A percentile compares a stretch with the other conserved stretches of the same genome.
Conservation (phyloP, 2,888 invertebrate genomes). For the Reticulitermes lucifugus region DNA sequence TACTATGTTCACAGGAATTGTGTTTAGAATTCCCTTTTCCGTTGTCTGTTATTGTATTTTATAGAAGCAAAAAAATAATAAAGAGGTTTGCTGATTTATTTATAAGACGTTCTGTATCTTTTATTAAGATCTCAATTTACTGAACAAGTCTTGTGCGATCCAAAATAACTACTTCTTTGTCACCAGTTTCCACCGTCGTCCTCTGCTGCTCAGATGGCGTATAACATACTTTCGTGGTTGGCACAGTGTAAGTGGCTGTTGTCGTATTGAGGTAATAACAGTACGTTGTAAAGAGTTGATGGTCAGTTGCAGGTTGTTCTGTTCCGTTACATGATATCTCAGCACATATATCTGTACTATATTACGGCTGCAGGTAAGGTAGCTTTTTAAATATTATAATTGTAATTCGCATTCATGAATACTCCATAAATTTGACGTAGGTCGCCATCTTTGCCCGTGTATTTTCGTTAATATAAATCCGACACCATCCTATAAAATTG, state of each 20-base stretch:
- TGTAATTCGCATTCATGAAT: background rate
- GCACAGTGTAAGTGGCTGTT: background rate
- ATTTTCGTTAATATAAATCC: constrained; percentile 21
- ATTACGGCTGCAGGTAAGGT: background rate
- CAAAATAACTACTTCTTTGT: background rate
- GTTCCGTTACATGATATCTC: background rate
- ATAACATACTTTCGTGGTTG: constrained; percentile 16
- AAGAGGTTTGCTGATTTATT: too few relatives aligned
- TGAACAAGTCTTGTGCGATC: background rate
- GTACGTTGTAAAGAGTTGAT: background rate
- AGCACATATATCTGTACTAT: background rate
- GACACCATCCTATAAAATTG: background rate
- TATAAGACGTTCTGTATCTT: too few relatives aligned
- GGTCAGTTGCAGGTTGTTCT: background rate
- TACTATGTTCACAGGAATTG: too few relatives aligned
- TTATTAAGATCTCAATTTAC: too few relatives aligned
- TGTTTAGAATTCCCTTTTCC: too few relatives aligned
- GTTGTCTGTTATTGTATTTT: too few relatives aligned
- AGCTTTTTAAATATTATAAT: background rate
- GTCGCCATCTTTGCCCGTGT: constrained; percentile 30
- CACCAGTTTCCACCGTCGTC: background rate
- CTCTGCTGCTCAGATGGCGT: background rate
- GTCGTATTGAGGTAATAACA: background rate
- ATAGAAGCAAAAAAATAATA: too few relatives aligned
- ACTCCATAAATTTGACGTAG: constrained; percentile 22